phyloP scores from a whole-genome alignment of 2,797 vertebrate genomes.

The Tiaroga cobitis region DNA sequence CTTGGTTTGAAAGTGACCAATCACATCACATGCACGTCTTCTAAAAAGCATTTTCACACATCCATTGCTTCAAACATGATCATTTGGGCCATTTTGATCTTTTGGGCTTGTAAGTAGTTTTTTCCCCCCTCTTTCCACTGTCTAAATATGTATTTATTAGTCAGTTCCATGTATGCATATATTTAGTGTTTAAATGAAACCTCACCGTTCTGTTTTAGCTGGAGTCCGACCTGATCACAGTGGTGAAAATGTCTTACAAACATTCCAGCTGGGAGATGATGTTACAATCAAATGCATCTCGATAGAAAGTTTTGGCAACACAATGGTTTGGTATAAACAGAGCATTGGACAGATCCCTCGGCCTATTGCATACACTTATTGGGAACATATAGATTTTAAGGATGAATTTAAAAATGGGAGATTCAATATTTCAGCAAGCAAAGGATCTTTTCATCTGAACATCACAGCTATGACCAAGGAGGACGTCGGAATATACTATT shows the following conservation, averaged over 20 bases:
- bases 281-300: slow-evolving; percentile 29
- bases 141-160: not conserved
- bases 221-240: not conserved
- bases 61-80: slow-evolving; percentile 16
- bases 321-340: slow-evolving; percentile 44
- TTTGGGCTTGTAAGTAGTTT: slow-evolving; percentile 2
- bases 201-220: slow-evolving; percentile 18
- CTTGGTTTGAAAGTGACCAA: slow-evolving; percentile 9
- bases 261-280: slow-evolving; percentile 21
- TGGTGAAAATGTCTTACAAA: not conserved
- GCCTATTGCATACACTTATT: not conserved
- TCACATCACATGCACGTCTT: not conserved
- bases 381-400: not conserved
- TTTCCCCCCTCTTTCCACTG: not conserved
- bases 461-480: slow-evolving; percentile 22
- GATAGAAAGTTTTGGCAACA: no score
- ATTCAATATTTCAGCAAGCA: not conserved
- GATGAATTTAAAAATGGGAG: slow-evolving; percentile 32
- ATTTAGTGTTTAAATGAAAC: not conserved
- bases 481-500: slow-evolving; percentile 24
- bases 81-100: slow-evolving; percentile 12
- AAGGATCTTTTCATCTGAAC: slow-evolving; percentile 12
- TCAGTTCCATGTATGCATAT: not conserved
- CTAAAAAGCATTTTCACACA: not conserved
- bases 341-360: not conserved